These are phyloP conservation scores for Dastarcus helophoroides DNA, from an alignment of 2,888 invertebrate genomes.

Conservation along the genomic window DNA sequence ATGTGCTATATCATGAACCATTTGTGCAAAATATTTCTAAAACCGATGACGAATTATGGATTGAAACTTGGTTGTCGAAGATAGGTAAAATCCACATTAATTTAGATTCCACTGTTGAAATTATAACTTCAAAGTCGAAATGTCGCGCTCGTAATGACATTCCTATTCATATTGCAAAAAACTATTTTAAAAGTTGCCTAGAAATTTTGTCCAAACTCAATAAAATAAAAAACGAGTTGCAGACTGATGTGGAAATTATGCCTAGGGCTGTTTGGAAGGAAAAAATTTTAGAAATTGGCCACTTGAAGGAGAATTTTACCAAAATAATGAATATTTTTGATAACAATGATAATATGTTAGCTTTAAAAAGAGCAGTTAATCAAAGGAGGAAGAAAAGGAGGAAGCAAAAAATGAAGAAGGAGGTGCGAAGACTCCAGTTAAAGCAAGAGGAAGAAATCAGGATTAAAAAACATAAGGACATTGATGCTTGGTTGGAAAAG, in stretches of 20 bases:
- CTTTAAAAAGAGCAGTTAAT: slow-evolving; percentile 36
- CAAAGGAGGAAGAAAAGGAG: slow-evolving; percentile 39
- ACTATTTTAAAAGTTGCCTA: slow-evolving; percentile 26
- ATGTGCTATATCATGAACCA: slow-evolving; percentile 1
- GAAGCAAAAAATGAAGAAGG: slow-evolving; percentile 39
- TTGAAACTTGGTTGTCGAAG: slow-evolving; percentile 33
- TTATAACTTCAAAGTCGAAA: no score
- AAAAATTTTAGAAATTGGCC: slow-evolving; percentile 40
- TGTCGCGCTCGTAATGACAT: slow-evolving; percentile 13
- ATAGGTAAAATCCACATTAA: slow-evolving; percentile 28
- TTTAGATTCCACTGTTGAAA: slow-evolving; percentile 22
- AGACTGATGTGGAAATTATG: slow-evolving; percentile 36
- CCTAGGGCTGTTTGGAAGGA: slow-evolving; percentile 45
- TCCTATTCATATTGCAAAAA: slow-evolving; percentile 33
- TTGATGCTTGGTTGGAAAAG: slow-evolving; percentile 55
- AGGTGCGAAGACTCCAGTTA: slow-evolving; percentile 37
- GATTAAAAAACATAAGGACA: slow-evolving; percentile 45
- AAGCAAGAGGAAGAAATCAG: slow-evolving; percentile 34
- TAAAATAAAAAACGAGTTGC: slow-evolving; percentile 36
- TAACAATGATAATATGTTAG: slow-evolving; percentile 35
- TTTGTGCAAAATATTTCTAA: slow-evolving; percentile 18
- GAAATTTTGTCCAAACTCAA: slow-evolving; percentile 32
- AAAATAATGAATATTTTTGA: slow-evolving; percentile 34
- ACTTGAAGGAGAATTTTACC: slow-evolving; percentile 39
- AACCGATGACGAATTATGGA: slow-evolving; percentile 32